These are phyloP conservation scores for Trissolcus brochymenae DNA, from an alignment of 2,888 invertebrate genomes.

Conservation along the genomic window DNA sequence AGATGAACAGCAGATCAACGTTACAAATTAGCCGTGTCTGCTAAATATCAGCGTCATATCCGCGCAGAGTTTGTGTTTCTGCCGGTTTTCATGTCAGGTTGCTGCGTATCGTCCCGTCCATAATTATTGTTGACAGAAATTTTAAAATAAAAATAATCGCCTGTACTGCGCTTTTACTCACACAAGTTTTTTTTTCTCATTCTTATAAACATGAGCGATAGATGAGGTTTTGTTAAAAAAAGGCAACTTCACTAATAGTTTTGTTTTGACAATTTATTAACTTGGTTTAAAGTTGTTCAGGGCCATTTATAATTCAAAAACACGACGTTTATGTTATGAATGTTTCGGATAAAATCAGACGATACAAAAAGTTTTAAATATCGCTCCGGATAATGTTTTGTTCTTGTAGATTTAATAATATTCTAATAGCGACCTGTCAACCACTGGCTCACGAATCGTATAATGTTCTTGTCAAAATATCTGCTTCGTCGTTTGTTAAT, in stretches of 20 bases:
- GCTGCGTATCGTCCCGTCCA: constrained; percentile 45
- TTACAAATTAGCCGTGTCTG: constrained; percentile 62
- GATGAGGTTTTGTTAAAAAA: not conserved
- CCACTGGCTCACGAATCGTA: constrained; percentile 60
- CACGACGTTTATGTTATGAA: constrained; percentile 11
- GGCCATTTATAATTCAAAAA: constrained; percentile 20
- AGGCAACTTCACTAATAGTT: not conserved
- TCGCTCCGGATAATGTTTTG: constrained; percentile 12
- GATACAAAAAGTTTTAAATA: constrained; percentile 17
- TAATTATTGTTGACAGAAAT: constrained; percentile 45
- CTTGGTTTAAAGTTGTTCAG: not conserved
- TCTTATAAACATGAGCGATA: too few relatives aligned
- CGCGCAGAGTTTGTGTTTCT: constrained; percentile 38
- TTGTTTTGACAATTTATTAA: not conserved
- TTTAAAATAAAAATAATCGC: constrained; percentile 7
- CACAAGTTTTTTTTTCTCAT: not conserved
- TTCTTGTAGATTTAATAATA: constrained; percentile 65
- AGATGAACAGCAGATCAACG: constrained; percentile 53
- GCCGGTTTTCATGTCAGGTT: constrained; percentile 40
- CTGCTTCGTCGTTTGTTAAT: constrained; percentile 62
- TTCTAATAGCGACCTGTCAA: constrained; percentile 72
- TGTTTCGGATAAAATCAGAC: constrained; percentile 26
- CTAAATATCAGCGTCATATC: constrained; percentile 59
- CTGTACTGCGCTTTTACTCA: not conserved
- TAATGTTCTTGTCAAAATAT: constrained; percentile 66